Evolutionary conservation across 1,140 invertebrate species (phyloP).

Genomic region (Zaprionus vittiger): DNA sequence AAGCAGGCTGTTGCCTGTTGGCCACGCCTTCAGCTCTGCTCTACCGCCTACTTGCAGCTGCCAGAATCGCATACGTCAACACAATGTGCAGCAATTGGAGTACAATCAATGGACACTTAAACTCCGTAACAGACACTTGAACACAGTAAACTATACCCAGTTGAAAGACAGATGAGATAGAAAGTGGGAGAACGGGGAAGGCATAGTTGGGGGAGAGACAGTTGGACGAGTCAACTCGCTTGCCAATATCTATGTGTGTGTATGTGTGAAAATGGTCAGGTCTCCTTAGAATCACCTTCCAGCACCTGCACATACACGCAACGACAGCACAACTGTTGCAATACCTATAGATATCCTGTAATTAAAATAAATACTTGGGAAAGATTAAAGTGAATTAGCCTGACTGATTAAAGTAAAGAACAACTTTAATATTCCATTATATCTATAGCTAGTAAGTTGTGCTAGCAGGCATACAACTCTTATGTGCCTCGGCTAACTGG

Average conservation of each 20-base stretch:
- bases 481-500: background rate
- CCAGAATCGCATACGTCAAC: constrained; percentile 46
- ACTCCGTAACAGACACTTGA: constrained; percentile 53
- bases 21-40: background rate
- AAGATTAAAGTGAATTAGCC: too few relatives aligned
- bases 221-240: constrained; percentile 9
- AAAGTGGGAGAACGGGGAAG: background rate
- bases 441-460: background rate
- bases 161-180: background rate
- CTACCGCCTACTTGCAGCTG: constrained; percentile 4
- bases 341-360: background rate
- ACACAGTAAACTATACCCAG: constrained; percentile 46
- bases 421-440: too few relatives aligned
- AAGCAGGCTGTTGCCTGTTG: constrained; percentile 19
- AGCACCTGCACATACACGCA: constrained; percentile 11
- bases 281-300: background rate
- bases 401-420: too few relatives aligned
- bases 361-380: background rate
- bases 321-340: background rate
- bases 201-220: background rate
- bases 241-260: background rate
- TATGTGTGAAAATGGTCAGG: background rate
- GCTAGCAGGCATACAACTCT: background rate
- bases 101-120: constrained; percentile 53
- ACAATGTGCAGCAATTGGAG: constrained; percentile 50